These are phyloP conservation scores for Rhinopomastus cyanomelas DNA, from an alignment of 2,113 vertebrate species.

Conservation along the genomic window DNA sequence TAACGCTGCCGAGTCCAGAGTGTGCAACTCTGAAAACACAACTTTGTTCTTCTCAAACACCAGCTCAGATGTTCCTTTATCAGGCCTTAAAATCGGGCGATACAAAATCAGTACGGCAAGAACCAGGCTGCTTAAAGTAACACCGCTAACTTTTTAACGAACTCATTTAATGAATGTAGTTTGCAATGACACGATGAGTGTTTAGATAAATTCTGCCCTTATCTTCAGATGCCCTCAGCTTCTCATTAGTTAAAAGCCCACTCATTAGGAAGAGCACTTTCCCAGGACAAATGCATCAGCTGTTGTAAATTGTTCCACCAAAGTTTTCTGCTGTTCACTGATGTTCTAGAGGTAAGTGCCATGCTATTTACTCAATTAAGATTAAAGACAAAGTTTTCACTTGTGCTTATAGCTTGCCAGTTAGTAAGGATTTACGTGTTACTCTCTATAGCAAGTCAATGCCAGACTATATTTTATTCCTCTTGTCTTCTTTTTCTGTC, in stretches of 20 bases:
- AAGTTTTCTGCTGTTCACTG: slow-evolving; percentile 43
- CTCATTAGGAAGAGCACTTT: slow-evolving; percentile 52
- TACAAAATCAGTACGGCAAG: not conserved
- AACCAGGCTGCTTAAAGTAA: not conserved
- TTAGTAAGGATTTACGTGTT: not conserved
- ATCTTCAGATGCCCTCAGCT: slow-evolving; percentile 11
- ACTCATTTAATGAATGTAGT: not conserved
- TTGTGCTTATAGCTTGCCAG: not conserved
- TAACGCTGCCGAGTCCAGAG: not conserved
- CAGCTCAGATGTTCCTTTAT: not conserved
- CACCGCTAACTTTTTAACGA: accelerated
- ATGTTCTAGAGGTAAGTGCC: slow-evolving; percentile 59
- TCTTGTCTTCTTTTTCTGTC: not conserved
- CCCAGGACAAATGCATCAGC: slow-evolving; percentile 31
- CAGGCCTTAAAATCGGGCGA: accelerated
- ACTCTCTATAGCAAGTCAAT: not conserved
- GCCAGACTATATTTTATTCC: not conserved
- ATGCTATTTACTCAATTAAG: slow-evolving; percentile 34
- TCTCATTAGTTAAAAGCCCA: slow-evolving; percentile 56
- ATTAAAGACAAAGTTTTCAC: not conserved
- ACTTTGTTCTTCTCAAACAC: not conserved
- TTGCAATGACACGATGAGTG: not conserved
- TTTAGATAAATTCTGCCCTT: not conserved
- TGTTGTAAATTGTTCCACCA: slow-evolving; percentile 26
- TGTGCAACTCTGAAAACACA: not conserved